Evolutionary conservation across 2,888 invertebrate species (phyloP), one percentile per base, ranked within the genome.

Genomic region (Latrodectus elegans): DNA sequence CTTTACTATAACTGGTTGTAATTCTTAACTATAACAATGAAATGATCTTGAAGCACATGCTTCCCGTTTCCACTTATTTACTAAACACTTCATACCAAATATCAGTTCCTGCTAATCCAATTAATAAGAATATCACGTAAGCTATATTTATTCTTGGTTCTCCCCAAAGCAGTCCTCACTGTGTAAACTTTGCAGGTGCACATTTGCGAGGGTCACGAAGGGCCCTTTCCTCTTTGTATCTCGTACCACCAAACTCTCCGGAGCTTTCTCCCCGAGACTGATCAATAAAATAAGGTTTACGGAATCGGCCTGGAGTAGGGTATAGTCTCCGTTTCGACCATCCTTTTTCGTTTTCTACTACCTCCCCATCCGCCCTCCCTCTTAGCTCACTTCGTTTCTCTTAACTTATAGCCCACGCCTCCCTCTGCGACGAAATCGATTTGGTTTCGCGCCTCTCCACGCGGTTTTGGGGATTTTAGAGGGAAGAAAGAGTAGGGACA

Each of bases 231-330:
- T n/a, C 55, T 52, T 17, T 12, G n/a, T n/a, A 68, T 71, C 26
- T 65, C 22, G 55, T 70, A 71, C 26, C 11, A 60, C 60, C 10
- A 60, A 60, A 60, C 60, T 60, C 72, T 64, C 73, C n/a, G 51
- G 80, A 65, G 65, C 65, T 72, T 80, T 72, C 51, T 51, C 26
- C 64, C 55, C 17, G 49, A 72, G 51, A 60, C 80, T 73, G 80
- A 80, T 80, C 80, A 80, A 80, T 80, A 80, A 72, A 80, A 65
- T 72, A 73, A 72, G 80, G 72, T 80, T 80, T 80, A 72, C 65
- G 72, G 26, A 64, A 80, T 17, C 12, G 71, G 72, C 22, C 60
- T 65, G 52, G 51, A 26, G 73, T 15, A 12, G 14, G 52, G 38
- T 55, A n/a, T 60, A 68, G 22, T 14, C 14, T 22, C 17, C 26